Percentiles rank a stretch among this genome's conserved stretches.
Evolutionary conservation across 2,113 vertebrate species (phyloP).

Genomic region (Jacana jacana): DNA sequence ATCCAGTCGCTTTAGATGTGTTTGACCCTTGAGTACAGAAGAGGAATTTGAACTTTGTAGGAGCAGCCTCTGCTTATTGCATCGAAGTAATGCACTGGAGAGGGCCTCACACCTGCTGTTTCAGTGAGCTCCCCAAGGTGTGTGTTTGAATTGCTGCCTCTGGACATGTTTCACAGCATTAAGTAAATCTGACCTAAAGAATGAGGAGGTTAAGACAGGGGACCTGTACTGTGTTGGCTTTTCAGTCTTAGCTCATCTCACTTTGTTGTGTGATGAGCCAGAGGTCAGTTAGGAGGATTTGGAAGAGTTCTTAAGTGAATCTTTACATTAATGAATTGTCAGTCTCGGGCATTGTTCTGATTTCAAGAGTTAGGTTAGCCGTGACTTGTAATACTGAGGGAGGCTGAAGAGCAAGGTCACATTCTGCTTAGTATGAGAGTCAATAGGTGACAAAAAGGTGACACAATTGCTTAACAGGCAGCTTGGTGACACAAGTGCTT

Average conservation of each 20-base stretch:
- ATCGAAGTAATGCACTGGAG: neutral
- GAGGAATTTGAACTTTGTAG: neutral
- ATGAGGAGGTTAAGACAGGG: neutral
- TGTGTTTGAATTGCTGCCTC: neutral
- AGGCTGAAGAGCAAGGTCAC: neutral
- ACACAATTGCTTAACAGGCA: neutral
- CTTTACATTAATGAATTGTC: neutral
- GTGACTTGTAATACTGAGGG: neutral
- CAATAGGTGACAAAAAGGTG: neutral
- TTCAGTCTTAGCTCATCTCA: neutral
- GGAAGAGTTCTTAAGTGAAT: neutral
- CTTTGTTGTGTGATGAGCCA: neutral
- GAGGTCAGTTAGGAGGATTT: neutral
- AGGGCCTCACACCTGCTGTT: neutral
- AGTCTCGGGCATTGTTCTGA: rapidly evolving
- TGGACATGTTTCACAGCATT: neutral
- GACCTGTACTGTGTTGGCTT: neutral
- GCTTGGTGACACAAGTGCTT: neutral
- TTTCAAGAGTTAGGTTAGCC: neutral
- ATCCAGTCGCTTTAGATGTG: neutral
- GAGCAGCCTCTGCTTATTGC: neutral
- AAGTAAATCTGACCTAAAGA: neutral
- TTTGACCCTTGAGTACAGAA: neutral
- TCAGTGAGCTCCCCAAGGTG: neutral
- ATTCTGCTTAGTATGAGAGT: neutral